Evolutionary conservation across 2,888 invertebrate genomes (phyloP).

Genomic region (Lepetodrilus schrolli): DNA sequence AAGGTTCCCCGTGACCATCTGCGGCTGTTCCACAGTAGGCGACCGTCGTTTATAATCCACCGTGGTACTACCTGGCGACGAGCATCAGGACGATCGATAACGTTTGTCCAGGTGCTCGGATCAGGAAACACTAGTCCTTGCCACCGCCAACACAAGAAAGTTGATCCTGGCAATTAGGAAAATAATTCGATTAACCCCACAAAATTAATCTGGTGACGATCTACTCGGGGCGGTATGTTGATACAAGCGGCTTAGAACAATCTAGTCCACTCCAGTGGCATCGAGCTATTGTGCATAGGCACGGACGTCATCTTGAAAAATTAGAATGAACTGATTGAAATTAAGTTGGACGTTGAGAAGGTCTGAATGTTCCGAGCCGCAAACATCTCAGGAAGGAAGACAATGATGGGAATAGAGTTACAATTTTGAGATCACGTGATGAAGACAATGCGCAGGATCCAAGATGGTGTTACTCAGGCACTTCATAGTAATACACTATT

Average conservation of each 20-base stretch:
- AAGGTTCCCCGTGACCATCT: no score
- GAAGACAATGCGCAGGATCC: not conserved
- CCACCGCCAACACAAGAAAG: not conserved
- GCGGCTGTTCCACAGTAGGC: no score
- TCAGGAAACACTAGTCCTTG: not conserved
- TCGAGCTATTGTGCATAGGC: not conserved
- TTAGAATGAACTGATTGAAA: not conserved
- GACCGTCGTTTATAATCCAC: no score
- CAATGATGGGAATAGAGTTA: not conserved
- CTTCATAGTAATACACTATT: not conserved
- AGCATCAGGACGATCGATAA: not conserved
- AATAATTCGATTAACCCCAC: constrained; percentile 25
- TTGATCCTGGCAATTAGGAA: constrained; percentile 12
- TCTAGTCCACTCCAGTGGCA: not conserved
- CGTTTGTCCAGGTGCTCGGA: constrained; percentile 18
- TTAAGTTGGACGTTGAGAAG: not conserved
- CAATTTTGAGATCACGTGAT: constrained; percentile 5
- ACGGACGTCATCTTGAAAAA: constrained; percentile 15
- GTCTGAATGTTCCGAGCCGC: not conserved
- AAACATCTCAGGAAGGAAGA: not conserved
- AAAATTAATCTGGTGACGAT: constrained; percentile 17
- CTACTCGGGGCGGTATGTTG: not conserved
- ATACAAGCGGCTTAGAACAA: constrained; percentile 20
- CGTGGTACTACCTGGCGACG: constrained; percentile 14
- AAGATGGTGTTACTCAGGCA: not conserved